A percentile compares a stretch with the other conserved stretches of the same genome.
Evolutionary conservation across 2,113 vertebrate genomes (phyloP).

Genomic region (Montifringilla adamsi): DNA sequence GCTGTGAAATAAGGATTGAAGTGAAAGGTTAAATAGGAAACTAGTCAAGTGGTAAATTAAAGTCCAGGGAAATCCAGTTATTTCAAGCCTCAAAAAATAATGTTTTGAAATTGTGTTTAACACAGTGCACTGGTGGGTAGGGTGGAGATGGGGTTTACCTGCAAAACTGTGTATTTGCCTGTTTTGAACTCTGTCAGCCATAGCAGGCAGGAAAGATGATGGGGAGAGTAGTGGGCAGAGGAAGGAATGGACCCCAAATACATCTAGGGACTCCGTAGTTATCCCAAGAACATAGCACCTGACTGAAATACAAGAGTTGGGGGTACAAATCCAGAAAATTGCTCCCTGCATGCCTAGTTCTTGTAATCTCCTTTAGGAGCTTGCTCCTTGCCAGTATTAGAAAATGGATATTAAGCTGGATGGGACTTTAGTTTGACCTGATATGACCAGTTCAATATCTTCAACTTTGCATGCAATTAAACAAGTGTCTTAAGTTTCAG

Average conservation of each 20-base stretch:
- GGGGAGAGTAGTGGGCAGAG: not conserved
- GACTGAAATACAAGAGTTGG: not conserved
- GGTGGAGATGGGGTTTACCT: not conserved
- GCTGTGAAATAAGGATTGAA: constrained; percentile 57
- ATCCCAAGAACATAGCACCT: not conserved
- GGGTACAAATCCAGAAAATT: not conserved
- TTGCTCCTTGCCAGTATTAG: not conserved
- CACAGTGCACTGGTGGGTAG: not conserved
- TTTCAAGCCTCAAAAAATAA: constrained; percentile 54
- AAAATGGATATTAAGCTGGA: not conserved
- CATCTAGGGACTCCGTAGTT: not conserved
- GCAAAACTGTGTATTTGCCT: not conserved
- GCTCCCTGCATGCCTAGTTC: not conserved
- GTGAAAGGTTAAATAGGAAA: constrained; percentile 61
- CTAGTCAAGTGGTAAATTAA: constrained; percentile 69
- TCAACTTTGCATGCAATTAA: not conserved
- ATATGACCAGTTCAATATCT: not conserved
- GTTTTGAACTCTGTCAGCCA: not conserved
- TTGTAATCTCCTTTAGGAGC: not conserved
- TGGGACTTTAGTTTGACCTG: not conserved
- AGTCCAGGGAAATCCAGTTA: constrained; percentile 55
- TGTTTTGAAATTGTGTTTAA: constrained; percentile 38
- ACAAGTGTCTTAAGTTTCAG: not conserved
- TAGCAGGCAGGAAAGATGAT: not conserved
- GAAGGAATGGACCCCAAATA: not conserved